Base-by-base conservation (phyloP, 2,113 vertebrate species). In the Etia nguti region DNA sequence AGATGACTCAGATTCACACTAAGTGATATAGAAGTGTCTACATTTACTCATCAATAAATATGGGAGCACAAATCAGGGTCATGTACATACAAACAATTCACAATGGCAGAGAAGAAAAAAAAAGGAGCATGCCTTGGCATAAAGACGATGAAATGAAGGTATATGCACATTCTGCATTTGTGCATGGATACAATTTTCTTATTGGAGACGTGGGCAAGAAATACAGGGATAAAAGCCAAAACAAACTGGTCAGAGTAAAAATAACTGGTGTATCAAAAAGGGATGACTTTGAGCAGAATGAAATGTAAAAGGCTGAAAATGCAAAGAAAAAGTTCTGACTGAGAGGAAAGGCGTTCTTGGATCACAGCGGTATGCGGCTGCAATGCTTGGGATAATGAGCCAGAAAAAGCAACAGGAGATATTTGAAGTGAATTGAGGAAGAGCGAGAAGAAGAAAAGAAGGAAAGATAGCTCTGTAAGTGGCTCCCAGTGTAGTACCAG, bases 351-450 rank as follows among this genome's bases (percentile, higher is more conserved):
- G 16, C 36, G 15, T 85, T 81, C 31, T 88, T 13, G 8, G 79
- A 77, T 79, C 81, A 83, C 57, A 88, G 46, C 59, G 34, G 60
- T 34, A n/a, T 56, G 31, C 2, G 24, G 26, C 81, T 81, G 89
- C 62, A 68, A 79, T 6, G 31, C 55, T 89, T 70, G 82, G 80
- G 80, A 90, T 93, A 93, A 93, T 91, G 86, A 93, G 82, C 6
- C 55, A 84, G 41, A 77, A 82, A 87, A 86, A 79, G 22, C 86
- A 54, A 81, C 55, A 12, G 80, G 80, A 91, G 89, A 81, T 84
- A 80, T 86, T 83, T 60, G 81, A 68, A 89, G 55, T 46, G 73
- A 77, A 52, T 1, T 52, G 73, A 52, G 46, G 26, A 77, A 77
- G 46, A 77, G 73, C 2, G 2, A 31, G 46, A 31, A 77, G 26